Evolutionary conservation across 2,888 invertebrate species (phyloP), one percentile per base, ranked within the genome.

Genomic region (Patella pellucida): DNA sequence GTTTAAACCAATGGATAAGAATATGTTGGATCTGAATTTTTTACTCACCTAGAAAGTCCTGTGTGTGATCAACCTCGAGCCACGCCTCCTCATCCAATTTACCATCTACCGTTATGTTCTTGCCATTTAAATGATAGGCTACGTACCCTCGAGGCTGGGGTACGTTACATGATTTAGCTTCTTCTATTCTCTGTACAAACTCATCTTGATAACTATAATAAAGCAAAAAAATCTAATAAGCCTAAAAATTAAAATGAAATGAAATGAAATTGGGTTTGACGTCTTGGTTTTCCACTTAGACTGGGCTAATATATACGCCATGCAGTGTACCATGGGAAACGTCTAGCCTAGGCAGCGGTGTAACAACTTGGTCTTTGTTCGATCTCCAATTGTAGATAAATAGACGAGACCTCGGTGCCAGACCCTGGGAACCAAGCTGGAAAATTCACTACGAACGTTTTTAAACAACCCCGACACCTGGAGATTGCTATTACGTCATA

Each of bases 21-120:
- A n/a, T n/a, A n/a, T n/a, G n/a, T n/a, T n/a, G n/a, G n/a, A n/a
- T n/a, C n/a, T n/a, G n/a, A n/a, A n/a, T n/a, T n/a, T n/a, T n/a
- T n/a, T n/a, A 52, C 76, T 56, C 52, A 80, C 80, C 80, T 23
- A 77, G 69, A 51, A 80, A 80, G 19, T 80, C 74, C 19, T 80
- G 75, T 11, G 80, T 78, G 74, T 75, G 78, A n/a, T 75, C 75
- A 11, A 80, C 78, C 56, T 68, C 76, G 14, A 27, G 23, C 80
- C 80, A 80, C 3, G 76, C 78, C 5, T 72, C 75, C 15, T 80
- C 80, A 41, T 80, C 72, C 16, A 80, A 74, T 11, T 67, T 67
- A 2, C 80, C 80, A 50, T 80, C 80, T 2, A 80, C 62, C 12
- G 54, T 71, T 41, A 80, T 75, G 15, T 69, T 75, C 54, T 75